These are phyloP conservation scores for Tympanuchus pallidicinctus DNA, from an alignment of 2,113 vertebrate species.

Conservation along the genomic window DNA sequence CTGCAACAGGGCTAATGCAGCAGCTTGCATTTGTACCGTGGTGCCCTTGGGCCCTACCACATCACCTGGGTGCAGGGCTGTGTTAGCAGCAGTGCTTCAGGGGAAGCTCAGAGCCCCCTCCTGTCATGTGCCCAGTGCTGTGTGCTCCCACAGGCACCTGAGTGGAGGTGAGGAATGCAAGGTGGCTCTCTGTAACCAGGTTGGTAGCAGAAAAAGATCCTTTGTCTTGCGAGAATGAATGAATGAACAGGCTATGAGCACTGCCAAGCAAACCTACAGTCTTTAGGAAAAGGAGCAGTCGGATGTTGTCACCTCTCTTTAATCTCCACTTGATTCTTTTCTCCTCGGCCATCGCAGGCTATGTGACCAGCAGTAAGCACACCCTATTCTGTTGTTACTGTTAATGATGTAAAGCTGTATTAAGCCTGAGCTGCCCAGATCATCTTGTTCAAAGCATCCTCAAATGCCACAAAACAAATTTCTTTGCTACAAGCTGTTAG, in stretches of 20 bases:
- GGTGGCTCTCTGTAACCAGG: background rate
- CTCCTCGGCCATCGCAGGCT: constrained; percentile 26
- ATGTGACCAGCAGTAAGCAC: constrained; percentile 54
- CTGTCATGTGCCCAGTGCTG: no score
- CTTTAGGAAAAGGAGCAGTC: background rate
- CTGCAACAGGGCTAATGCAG: background rate
- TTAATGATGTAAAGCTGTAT: constrained; percentile 62
- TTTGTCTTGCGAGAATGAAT: background rate
- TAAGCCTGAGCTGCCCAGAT: constrained; percentile 43
- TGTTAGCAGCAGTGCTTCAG: background rate
- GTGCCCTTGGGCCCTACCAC: accelerated
- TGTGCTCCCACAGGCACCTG: background rate
- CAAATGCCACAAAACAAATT: constrained; percentile 1
- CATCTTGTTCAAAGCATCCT: constrained; percentile 2
- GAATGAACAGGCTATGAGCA: background rate
- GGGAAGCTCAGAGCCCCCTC: background rate
- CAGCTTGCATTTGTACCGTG: accelerated
- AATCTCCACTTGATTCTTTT: constrained; percentile 58
- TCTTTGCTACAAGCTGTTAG: background rate
- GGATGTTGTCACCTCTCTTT: constrained; percentile 39
- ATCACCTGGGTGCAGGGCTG: background rate
- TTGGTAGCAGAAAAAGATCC: background rate
- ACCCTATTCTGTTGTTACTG: constrained; percentile 31
- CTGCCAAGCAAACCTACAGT: constrained; percentile 29
- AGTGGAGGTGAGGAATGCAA: background rate